A percentile compares a stretch with the other conserved stretches of the same genome.
Evolutionary conservation across 2,797 vertebrate species (phyloP).

Genomic region (Odontamblyopus rebecca): DNA sequence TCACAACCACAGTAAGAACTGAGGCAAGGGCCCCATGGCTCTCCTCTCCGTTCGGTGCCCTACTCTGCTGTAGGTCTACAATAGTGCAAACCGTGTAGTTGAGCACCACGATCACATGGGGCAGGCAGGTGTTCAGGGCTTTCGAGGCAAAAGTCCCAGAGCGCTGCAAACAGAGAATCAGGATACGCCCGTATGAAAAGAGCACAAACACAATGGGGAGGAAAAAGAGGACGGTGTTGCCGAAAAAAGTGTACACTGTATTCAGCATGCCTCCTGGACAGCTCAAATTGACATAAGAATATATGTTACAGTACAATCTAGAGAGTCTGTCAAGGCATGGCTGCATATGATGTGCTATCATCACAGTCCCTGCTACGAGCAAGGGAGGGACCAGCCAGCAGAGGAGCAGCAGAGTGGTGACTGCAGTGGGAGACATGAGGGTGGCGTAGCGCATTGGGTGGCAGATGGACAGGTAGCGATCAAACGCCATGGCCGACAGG

Average conservation of each 20-base stretch:
- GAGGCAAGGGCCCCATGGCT: neutral
- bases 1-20: neutral
- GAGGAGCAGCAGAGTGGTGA: conserved; percentile 15
- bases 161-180: conserved; percentile 13
- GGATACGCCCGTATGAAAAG: conserved; percentile 22
- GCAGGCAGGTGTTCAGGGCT: conserved; percentile 29
- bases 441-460: conserved; percentile 12
- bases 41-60: neutral
- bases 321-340: conserved; percentile 6
- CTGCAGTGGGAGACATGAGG: neutral
- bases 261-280: conserved; percentile 1
- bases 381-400: conserved; percentile 24
- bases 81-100: neutral
- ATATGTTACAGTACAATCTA: conserved; percentile 26
- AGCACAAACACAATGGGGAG: conserved; percentile 18
- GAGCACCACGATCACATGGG: conserved; percentile 33
- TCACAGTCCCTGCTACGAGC: neutral
- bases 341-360: conserved; percentile 3
- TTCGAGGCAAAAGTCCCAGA: neutral
- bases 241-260: neutral
- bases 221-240: neutral
- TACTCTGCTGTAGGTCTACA: conserved; percentile 15
- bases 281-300: conserved; percentile 18
- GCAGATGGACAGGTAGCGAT: conserved; percentile 39
- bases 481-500: conserved; percentile 27